These are phyloP conservation scores for Bufo gargarizans DNA, from an alignment of 2,113 vertebrate genomes.

Conservation along the genomic window DNA sequence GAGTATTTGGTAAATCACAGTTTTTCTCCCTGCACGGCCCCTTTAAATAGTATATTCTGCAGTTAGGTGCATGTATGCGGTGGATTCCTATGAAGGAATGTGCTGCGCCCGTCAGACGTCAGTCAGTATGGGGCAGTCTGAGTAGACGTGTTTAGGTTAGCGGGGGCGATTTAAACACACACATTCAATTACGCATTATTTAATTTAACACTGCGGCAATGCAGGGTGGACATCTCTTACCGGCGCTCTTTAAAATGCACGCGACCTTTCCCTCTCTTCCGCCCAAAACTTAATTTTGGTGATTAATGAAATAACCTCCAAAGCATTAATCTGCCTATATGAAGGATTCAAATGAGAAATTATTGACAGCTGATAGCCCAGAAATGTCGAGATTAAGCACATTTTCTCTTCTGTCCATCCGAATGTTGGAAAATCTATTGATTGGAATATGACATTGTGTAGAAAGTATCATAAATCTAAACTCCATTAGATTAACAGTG, in stretches of 20 bases:
- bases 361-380: constrained; percentile 78
- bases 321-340: constrained; percentile 71
- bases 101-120: background rate
- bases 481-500: constrained; percentile 79
- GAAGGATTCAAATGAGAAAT: constrained; percentile 75
- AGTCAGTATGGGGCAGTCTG: background rate
- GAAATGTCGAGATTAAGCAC: constrained; percentile 69
- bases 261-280: constrained; percentile 75
- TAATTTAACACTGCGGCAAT: constrained; percentile 49
- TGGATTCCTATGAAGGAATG: background rate
- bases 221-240: constrained; percentile 61
- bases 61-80: background rate
- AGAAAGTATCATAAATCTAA: constrained; percentile 76
- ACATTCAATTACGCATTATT: constrained; percentile 36
- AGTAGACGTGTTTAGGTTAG: constrained; percentile 25
- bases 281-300: constrained; percentile 78
- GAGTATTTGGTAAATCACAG: too few species aligned
- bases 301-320: constrained; percentile 72
- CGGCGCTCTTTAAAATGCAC: constrained; percentile 64
- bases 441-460: constrained; percentile 76
- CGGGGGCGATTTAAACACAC: constrained; percentile 39
- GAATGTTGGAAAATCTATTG: constrained; percentile 72
- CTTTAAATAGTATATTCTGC: too few species aligned
- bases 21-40: too few species aligned
- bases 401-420: constrained; percentile 76